Percentiles rank a stretch among this genome's conserved stretches.
Evolutionary conservation across 2,888 invertebrate genomes (phyloP).

Genomic region (Leucozona laternaria): DNA sequence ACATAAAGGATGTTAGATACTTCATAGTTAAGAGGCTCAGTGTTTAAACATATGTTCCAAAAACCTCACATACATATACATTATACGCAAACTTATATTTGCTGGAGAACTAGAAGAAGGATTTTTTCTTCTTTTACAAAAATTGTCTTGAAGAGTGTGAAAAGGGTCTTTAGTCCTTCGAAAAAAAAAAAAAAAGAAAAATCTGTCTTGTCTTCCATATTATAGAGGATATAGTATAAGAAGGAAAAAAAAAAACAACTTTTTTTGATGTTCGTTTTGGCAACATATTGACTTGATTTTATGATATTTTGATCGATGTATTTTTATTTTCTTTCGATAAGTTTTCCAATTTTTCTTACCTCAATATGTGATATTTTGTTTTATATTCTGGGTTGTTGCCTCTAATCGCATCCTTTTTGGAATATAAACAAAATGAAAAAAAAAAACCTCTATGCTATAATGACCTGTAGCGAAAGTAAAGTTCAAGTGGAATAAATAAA

Average conservation of each 20-base stretch:
- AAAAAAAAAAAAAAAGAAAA: constrained; percentile 46
- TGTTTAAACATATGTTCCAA: constrained; percentile 61
- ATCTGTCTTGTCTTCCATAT: constrained; percentile 61
- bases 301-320: constrained; percentile 72
- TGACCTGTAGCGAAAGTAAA: constrained; percentile 29
- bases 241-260: constrained; percentile 48
- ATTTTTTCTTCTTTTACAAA: constrained; percentile 3
- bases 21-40: constrained; percentile 35
- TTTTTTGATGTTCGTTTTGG: constrained; percentile 69
- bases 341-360: constrained; percentile 41
- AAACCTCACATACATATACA: constrained; percentile 24
- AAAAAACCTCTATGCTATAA: background rate
- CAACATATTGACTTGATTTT: constrained; percentile 75
- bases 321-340: constrained; percentile 61
- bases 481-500: constrained; percentile 24
- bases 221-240: background rate
- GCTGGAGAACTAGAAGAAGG: background rate
- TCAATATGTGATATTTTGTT: constrained; percentile 51
- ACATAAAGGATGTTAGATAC: constrained; percentile 37
- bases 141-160: constrained; percentile 10
- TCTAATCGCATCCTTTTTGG: constrained; percentile 21
- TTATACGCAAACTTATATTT: background rate
- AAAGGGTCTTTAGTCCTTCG: constrained; percentile 41
- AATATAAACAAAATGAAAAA: background rate
- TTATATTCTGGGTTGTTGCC: constrained; percentile 30